A percentile compares a stretch with the other conserved stretches of the same genome.
These are phyloP conservation scores for Helostoma temminkii DNA, from an alignment of 2,797 vertebrate species.

Conservation along the genomic window DNA sequence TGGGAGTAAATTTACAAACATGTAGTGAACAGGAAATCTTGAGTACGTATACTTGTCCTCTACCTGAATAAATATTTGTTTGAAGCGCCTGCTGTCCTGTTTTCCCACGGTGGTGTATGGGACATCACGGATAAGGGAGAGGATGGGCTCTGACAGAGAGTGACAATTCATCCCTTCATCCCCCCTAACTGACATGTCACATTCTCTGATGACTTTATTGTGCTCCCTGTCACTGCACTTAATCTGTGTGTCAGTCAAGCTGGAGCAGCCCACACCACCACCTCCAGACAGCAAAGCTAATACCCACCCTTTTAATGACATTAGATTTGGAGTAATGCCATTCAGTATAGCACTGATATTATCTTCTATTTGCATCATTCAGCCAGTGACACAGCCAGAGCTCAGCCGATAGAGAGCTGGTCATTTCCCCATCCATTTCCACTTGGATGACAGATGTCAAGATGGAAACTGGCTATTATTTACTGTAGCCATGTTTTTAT, in stretches of 20 bases:
- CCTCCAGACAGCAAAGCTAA: conserved; percentile 82
- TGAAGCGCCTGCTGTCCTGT: conserved; percentile 71
- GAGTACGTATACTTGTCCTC: conserved; percentile 76
- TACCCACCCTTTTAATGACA: conserved; percentile 90
- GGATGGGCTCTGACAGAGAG: conserved; percentile 90
- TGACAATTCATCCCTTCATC: conserved; percentile 91
- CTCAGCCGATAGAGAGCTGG: conserved; percentile 81
- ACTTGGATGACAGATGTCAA: conserved; percentile 86
- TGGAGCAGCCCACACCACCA: conserved; percentile 75
- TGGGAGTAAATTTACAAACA: conserved; percentile 67
- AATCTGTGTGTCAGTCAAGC: conserved; percentile 91
- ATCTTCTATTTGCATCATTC: conserved; percentile 88
- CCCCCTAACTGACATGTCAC: conserved; percentile 92
- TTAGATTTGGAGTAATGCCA: conserved; percentile 89
- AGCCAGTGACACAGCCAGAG: conserved; percentile 80
- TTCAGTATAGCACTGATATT: conserved; percentile 85
- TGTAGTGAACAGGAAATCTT: conserved; percentile 60
- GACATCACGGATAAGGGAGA: conserved; percentile 88
- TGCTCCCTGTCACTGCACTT: conserved; percentile 93
- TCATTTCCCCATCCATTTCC: conserved; percentile 86
- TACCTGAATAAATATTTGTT: conserved; percentile 83
- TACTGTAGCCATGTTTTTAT: conserved; percentile 84
- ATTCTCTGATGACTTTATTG: conserved; percentile 94
- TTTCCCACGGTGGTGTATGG: conserved; percentile 88
- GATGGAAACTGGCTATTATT: conserved; percentile 82